Percentiles rank a stretch among this genome's conserved stretches.
Conservation (phyloP, 2,888 invertebrate genomes). For the Celastrina argiolus region DNA sequence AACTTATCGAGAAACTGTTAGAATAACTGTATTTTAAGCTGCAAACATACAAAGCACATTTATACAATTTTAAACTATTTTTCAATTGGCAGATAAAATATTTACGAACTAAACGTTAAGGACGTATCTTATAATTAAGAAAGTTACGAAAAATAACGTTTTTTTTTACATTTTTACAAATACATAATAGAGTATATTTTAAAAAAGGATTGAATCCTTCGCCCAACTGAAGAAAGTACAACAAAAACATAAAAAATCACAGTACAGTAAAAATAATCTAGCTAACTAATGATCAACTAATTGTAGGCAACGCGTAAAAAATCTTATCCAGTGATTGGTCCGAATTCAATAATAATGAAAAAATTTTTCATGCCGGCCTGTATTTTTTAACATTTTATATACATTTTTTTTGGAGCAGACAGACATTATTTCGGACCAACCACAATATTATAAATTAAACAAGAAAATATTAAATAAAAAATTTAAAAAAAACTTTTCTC, state of each 20-base stretch:
- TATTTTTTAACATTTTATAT: slow-evolving; percentile 20
- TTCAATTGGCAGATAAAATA: neutral
- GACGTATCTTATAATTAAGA: neutral
- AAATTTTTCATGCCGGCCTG: slow-evolving; percentile 10
- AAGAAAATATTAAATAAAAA: neutral
- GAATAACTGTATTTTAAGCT: slow-evolving; percentile 38
- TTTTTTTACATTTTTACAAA: slow-evolving; percentile 22
- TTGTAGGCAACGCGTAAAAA: slow-evolving; percentile 47
- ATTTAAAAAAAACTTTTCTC: slow-evolving; percentile 5
- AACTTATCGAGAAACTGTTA: slow-evolving; percentile 18
- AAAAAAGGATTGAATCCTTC: slow-evolving; percentile 60
- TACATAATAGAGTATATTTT: neutral
- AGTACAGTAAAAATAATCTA: slow-evolving; percentile 56
- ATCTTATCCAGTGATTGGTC: slow-evolving; percentile 55
- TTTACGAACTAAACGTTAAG: neutral
- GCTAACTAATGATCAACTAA: slow-evolving; percentile 33
- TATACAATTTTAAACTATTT: slow-evolving; percentile 41
- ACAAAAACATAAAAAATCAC: slow-evolving; percentile 63
- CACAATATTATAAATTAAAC: neutral
- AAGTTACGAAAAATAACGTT: slow-evolving; percentile 16
- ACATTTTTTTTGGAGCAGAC: neutral
- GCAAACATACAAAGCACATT: slow-evolving; percentile 51
- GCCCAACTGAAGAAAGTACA: slow-evolving; percentile 52
- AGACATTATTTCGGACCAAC: neutral
- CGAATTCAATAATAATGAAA: slow-evolving; percentile 40